These are phyloP conservation scores for Procambarus clarkii DNA, from an alignment of 1,140 invertebrate genomes.

Conservation along the genomic window DNA sequence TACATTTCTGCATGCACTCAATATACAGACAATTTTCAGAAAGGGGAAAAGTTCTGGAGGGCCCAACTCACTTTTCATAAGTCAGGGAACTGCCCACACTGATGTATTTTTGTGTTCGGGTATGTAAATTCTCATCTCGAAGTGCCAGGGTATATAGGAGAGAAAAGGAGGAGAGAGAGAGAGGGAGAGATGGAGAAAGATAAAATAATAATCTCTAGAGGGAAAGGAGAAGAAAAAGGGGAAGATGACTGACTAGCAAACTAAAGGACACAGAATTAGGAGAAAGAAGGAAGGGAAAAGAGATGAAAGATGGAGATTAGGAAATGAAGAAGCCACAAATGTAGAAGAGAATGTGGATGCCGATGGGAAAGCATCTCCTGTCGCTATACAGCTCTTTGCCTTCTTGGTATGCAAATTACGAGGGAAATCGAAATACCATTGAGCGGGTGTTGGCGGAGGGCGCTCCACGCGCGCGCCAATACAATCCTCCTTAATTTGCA, in stretches of 20 bases:
- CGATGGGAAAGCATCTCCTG: neutral
- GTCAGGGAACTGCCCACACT: constrained; percentile 36
- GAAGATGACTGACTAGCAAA: neutral
- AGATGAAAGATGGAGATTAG: too few species aligned
- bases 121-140: constrained; percentile 48
- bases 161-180: too few species aligned
- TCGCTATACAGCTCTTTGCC: constrained; percentile 38
- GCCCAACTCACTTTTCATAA: constrained; percentile 49
- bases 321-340: too few species aligned
- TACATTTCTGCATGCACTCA: too few species aligned
- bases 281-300: too few species aligned
- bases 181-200: too few species aligned
- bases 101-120: constrained; percentile 46
- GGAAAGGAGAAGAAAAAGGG: too few species aligned
- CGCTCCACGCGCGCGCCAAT: constrained; percentile 42
- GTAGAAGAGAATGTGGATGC: too few species aligned
- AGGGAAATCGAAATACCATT: constrained; percentile 61
- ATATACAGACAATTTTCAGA: constrained; percentile 14
- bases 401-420: constrained; percentile 56
- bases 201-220: too few species aligned
- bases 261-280: neutral
- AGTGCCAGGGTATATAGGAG: neutral
- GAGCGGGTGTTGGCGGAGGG: constrained; percentile 52
- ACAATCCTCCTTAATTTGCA: constrained; percentile 65
- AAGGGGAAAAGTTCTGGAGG: neutral